Evolutionary conservation across 1,140 invertebrate genomes (phyloP), one percentile per base, ranked within the genome.

Genomic region (Drosophila saltans): DNA sequence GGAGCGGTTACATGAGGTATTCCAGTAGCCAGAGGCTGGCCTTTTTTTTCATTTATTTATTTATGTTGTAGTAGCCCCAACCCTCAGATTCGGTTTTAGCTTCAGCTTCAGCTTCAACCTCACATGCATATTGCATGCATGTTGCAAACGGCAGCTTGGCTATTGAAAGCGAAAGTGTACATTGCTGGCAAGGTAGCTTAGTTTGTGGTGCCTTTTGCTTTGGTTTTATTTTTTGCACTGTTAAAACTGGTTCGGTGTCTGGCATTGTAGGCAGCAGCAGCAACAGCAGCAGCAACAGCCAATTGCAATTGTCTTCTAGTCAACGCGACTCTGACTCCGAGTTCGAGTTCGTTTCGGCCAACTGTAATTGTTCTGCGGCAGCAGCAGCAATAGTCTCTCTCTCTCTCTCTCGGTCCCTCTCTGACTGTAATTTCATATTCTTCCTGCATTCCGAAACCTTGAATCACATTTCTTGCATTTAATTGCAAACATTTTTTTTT

Each of bases 361-460:
- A 77, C 72, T 74, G 84, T 89, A 88, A 89, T 83, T 88, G 84
- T 86, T 89, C 84, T 86, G 76, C 66, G 11, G 74, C 70, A 55
- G 65, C 62, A 40, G 10, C 28, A 30, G 28, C 28, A 30, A 30
- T 30, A 30, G 28, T 52, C 24, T 52, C 45, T 36, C 33, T 36
- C 3, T 36, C 33, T 36, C 33, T 36, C 33, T 7, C 33, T 36
- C 33, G n/a, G n/a, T 36, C 33, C 26, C 24, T 52, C 45, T 52
- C 21, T 55, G 63, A 16, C 58, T 76, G 89, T 89, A 91, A 91
- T 91, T 91, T 84, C 75, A 91, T 91, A 91, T 80, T 91, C 90
- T 91, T 91, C 90, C 90, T 91, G 90, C 90, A 91, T 91, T 91
- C 90, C 90, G 90, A 91, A 91, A 90, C 90, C 90, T 91, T 91